Conservation (phyloP, 2,113 vertebrate species). For the Scatophagus argus region DNA sequence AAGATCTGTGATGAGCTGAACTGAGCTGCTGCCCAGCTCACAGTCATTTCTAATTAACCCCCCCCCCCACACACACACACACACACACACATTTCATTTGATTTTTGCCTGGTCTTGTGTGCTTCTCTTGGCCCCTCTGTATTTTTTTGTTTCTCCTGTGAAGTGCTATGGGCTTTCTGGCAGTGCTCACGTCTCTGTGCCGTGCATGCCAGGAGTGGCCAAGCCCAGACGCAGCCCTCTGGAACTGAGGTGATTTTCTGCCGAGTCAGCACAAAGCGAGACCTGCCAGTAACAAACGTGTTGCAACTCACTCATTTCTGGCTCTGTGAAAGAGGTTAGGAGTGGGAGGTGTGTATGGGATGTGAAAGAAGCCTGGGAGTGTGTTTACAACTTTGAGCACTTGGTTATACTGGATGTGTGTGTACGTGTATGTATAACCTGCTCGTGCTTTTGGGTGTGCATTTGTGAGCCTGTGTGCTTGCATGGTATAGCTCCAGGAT, state of each 20-base stretch:
- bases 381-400: conserved; percentile 22
- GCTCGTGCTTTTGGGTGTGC: not conserved
- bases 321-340: conserved; percentile 25
- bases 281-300: conserved; percentile 63
- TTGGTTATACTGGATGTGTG: not conserved
- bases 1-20: conserved; percentile 52
- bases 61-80: not conserved
- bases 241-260: conserved; percentile 52
- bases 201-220: conserved; percentile 58
- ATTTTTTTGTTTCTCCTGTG: conserved; percentile 26
- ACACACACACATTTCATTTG: not conserved
- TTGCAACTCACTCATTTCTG: conserved; percentile 58
- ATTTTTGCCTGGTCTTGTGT: conserved; percentile 62
- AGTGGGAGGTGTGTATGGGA: conserved; percentile 47
- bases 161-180: conserved; percentile 56
- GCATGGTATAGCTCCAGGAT: conserved; percentile 55
- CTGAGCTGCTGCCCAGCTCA: conserved; percentile 27
- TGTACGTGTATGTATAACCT: not conserved
- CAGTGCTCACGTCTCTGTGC: conserved; percentile 50
- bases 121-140: conserved; percentile 37
- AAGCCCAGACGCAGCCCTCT: conserved; percentile 50
- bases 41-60: conserved; percentile 32
- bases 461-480: conserved; percentile 19
- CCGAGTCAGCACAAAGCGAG: conserved; percentile 61
- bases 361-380: conserved; percentile 16